A percentile compares a stretch with the other conserved stretches of the same genome.
Conservation (phyloP, 2,888 invertebrate species). For the Andrena fulva region DNA sequence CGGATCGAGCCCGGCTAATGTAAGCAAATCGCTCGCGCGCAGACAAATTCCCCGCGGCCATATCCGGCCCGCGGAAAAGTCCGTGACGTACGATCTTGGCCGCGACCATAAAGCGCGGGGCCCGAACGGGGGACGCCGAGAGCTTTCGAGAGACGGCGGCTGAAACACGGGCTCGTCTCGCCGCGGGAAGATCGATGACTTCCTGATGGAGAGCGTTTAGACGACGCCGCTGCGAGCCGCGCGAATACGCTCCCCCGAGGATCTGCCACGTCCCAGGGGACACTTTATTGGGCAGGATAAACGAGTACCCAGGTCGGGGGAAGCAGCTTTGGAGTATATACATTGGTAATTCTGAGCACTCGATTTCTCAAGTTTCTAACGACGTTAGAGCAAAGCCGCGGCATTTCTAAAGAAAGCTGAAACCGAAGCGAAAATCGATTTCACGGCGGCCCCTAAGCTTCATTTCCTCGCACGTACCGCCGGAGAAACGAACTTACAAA, state of each 20-base stretch:
- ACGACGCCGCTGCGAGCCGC: background rate
- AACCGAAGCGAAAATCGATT: constrained; percentile 16
- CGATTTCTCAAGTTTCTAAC: background rate
- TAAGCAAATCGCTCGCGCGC: constrained; percentile 77
- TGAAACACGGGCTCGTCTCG: constrained; percentile 55
- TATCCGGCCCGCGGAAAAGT: constrained; percentile 72
- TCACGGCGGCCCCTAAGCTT: constrained; percentile 45
- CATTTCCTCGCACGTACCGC: constrained; percentile 52
- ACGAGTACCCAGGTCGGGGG: background rate
- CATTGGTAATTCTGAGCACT: too few species aligned
- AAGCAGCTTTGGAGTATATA: background rate
- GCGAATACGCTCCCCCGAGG: background rate
- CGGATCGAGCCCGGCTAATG: constrained; percentile 69
- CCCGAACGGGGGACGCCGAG: constrained; percentile 41
- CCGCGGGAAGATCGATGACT: constrained; percentile 48
- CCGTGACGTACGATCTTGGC: constrained; percentile 72
- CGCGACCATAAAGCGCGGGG: constrained; percentile 68
- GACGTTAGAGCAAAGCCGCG: background rate
- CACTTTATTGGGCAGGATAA: background rate
- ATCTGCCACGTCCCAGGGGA: background rate
- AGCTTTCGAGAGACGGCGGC: constrained; percentile 43
- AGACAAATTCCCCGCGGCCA: constrained; percentile 79
- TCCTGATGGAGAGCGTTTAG: constrained; percentile 31
- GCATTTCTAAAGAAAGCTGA: background rate
- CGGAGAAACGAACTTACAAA: constrained; percentile 67